Evolutionary conservation across 2,797 vertebrate species (phyloP), one percentile per base, ranked within the genome.

Genomic region (Glossophaga mutica): DNA sequence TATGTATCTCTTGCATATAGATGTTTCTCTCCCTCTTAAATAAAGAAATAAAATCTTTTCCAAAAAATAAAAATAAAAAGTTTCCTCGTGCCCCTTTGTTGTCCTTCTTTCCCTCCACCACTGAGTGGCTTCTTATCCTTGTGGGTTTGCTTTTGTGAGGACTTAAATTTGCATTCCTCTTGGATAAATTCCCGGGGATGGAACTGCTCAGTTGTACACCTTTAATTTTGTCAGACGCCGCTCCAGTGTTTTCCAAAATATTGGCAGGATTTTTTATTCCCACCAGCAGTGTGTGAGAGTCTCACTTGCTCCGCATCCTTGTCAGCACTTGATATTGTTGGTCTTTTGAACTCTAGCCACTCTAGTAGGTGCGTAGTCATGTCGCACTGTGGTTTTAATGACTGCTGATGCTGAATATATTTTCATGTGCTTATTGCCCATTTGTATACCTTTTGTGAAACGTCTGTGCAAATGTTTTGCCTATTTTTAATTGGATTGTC

Each of bases 201-300:
- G 52, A 52, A 48, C 67, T 71, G 39, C 26, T 52, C 46, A n/a
- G 16, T 77, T 3, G 0, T 16, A 26, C 10, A 21, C 12, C 39
- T 92, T 82, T 85, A 78, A 77, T 88, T 59, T 62, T 79, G 4
- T 76, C 77, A 73, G 67, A 82, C 73, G 62, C 34, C 34, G 4
- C 39, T 29, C 9, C n/a, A 21, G 9, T 21, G 11, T 55, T 65
- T 70, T 81, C 42, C 77, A 26, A 39, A 73, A 19, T 55, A n/a
- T 50, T 7, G 5, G 16, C 16, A 46, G 24, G 10, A 19, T 37
- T 94, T 94, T 67, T n/a, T 15, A 52, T 76, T 70, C 6, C 44
- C 18, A 16, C 1, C 24, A 76, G 68, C 34, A 74, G 6, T 4
- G 0, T 42, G 6, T n/a, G 34, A n/a, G 48, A 22, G 32, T 52